Evolutionary conservation across 2,113 vertebrate genomes (phyloP).

Genomic region (Lota lota): DNA sequence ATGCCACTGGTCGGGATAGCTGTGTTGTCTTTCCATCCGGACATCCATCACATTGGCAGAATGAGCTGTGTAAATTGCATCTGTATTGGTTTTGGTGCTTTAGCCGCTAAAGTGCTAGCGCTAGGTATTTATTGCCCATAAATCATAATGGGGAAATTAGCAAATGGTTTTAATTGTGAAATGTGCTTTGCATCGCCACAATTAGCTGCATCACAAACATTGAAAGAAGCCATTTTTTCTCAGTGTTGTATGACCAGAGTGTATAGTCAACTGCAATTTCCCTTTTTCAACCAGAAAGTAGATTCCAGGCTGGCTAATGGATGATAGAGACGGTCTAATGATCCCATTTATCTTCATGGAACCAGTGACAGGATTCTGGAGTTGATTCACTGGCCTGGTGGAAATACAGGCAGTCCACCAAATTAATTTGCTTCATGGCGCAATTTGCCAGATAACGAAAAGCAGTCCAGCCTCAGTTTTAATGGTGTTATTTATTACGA

Average conservation of each 20-base stretch:
- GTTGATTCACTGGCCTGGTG: slow-evolving; percentile 55
- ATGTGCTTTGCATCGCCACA: slow-evolving; percentile 9
- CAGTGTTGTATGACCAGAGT: slow-evolving; percentile 24
- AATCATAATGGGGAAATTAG: slow-evolving; percentile 38
- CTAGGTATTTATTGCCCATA: slow-evolving; percentile 13
- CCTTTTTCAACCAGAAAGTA: slow-evolving; percentile 28
- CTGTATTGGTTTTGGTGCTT: slow-evolving; percentile 46
- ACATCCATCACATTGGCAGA: slow-evolving; percentile 59
- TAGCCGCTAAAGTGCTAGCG: slow-evolving; percentile 28
- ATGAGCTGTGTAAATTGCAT: slow-evolving; percentile 32
- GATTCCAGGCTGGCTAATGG: slow-evolving; percentile 62
- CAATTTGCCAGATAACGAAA: slow-evolving; percentile 61
- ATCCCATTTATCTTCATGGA: slow-evolving; percentile 71
- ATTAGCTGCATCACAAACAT: slow-evolving; percentile 15
- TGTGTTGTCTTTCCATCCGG: slow-evolving; percentile 37
- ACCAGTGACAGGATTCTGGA: slow-evolving; percentile 69
- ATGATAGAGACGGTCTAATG: slow-evolving; percentile 63
- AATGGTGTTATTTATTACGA: slow-evolving; percentile 19
- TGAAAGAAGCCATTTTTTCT: slow-evolving; percentile 25
- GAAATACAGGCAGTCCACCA: slow-evolving; percentile 51
- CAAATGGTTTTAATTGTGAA: slow-evolving; percentile 28
- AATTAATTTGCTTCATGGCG: slow-evolving; percentile 56
- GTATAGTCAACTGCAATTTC: slow-evolving; percentile 30
- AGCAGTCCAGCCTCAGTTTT: slow-evolving; percentile 60
- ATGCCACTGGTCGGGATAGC: slow-evolving; percentile 50